phyloP scores from a whole-genome alignment of 1,140 invertebrate species.

The Acyrthosiphon pisum region DNA sequence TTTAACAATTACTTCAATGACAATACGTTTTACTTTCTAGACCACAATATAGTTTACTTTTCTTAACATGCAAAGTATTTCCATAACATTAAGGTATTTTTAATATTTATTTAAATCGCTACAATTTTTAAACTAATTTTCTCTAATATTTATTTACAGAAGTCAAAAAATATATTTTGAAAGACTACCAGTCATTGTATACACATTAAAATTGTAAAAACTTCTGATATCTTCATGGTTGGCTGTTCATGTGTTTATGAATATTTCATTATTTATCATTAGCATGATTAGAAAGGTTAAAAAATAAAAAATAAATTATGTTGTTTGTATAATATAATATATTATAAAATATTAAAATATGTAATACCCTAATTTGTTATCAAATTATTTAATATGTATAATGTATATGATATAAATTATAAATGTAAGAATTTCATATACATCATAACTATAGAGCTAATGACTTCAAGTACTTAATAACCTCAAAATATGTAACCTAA shows the following conservation, averaged over 20 bases:
- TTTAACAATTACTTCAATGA: background rate
- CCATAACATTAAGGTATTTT: background rate
- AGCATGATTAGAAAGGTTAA: background rate
- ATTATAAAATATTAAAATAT: too few relatives aligned
- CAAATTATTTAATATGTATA: too few relatives aligned
- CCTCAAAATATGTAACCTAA: too few relatives aligned
- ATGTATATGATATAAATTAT: too few relatives aligned
- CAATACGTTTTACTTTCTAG: background rate
- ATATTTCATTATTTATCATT: background rate
- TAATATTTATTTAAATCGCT: background rate
- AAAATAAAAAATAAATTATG: background rate
- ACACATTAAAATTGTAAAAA: background rate
- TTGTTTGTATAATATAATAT: background rate
- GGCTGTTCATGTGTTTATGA: background rate
- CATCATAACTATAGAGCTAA: too few relatives aligned
- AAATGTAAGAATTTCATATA: too few relatives aligned
- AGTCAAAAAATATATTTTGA: background rate
- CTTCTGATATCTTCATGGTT: background rate
- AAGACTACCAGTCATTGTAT: background rate
- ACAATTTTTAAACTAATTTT: background rate
- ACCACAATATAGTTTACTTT: background rate
- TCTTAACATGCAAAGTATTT: background rate
- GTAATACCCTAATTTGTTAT: too few relatives aligned
- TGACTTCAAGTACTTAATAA: too few relatives aligned
- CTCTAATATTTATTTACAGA: background rate